Conservation (phyloP, 2,888 invertebrate species). For the Malachius bipustulatus region DNA sequence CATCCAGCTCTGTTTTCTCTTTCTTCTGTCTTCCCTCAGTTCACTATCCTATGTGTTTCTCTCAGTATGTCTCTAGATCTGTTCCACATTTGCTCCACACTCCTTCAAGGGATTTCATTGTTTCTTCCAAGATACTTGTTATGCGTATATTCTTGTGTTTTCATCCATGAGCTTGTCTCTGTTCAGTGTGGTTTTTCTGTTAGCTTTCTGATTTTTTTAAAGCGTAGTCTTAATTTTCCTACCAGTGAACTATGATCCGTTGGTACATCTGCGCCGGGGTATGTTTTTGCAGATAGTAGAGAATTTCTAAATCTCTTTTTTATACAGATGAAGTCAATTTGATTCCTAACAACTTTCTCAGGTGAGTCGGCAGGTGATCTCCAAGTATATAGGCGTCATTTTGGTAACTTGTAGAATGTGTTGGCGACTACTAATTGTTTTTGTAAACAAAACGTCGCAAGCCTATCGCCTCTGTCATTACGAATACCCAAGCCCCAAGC, state of each 20-base stretch:
- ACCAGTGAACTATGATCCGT: slow-evolving; percentile 17
- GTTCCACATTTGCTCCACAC: slow-evolving; percentile 5
- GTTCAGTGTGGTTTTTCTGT: slow-evolving; percentile 8
- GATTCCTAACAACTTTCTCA: slow-evolving; percentile 16
- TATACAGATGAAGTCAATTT: slow-evolving; percentile 19
- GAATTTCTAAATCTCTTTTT: slow-evolving; percentile 15
- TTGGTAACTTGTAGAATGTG: slow-evolving; percentile 20
- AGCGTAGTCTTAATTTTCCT: slow-evolving; percentile 11
- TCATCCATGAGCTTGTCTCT: slow-evolving; percentile 6
- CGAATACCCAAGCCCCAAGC: slow-evolving; percentile 17
- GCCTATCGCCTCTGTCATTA: slow-evolving; percentile 19
- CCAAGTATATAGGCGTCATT: slow-evolving; percentile 20
- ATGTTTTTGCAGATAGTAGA: slow-evolving; percentile 16
- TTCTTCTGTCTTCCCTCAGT: slow-evolving; percentile 8
- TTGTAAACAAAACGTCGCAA: slow-evolving; percentile 19
- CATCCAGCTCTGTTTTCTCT: slow-evolving; percentile 13
- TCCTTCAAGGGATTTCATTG: slow-evolving; percentile 5
- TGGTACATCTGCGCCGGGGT: slow-evolving; percentile 15
- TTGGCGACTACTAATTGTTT: slow-evolving; percentile 19
- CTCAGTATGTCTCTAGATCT: slow-evolving; percentile 8
- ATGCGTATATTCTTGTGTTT: slow-evolving; percentile 4
- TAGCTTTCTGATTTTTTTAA: slow-evolving; percentile 7
- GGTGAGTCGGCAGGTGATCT: slow-evolving; percentile 17
- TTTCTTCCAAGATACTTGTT: slow-evolving; percentile 8
- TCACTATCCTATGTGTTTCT: slow-evolving; percentile 6